Base-by-base conservation (phyloP, 2,113 vertebrate species). In the Triplophysa rosa region DNA sequence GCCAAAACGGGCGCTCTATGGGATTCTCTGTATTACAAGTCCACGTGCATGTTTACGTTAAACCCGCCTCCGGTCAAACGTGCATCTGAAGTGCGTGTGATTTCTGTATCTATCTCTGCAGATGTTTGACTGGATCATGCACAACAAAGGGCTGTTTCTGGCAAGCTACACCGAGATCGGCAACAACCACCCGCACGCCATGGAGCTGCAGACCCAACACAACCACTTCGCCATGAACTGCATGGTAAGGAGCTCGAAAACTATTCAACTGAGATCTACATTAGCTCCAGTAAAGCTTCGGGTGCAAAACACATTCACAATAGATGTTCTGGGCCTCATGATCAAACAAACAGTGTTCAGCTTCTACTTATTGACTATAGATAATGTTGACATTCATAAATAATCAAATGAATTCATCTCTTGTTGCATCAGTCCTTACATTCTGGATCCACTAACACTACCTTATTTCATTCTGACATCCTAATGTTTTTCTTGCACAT, bases 81-180 rank as follows among this genome's bases (percentile, higher is more conserved):
- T 78, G 24, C 79, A 10, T 73, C 64, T 24, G 70, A 26, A 11
- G 47, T 83, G 33, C 78, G 58, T 79, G 58, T 81, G 62, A 19
- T 72, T 23, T 56, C 47, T 64, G 68, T 72, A 17, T 69, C 64
- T 72, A 17, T 69, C 64, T 47, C 12, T 83, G 52, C 91, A 99
- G 98, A 99, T 99, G 97, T 99, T 99, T 90, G 98, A 99, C 93
- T 99, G 98, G 98, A 98, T 99, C 93, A 95, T 97, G 91, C 97
- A 99, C 94, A 99, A 99, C 93, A 99, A 99, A 91, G 96, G 97
- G 86, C 94, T 99, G 87, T 99, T 99, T 91, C 92, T 99, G 90
- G 98, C 97, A 81, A 95, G 95, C 90, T 99, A 99, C 91, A 99
- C 98, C 0, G 98, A 99, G 89, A 99, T 99, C 0, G 98, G 98